Evolutionary conservation across 2,888 invertebrate genomes (phyloP).

Genomic region (Stenodema calcarata): DNA sequence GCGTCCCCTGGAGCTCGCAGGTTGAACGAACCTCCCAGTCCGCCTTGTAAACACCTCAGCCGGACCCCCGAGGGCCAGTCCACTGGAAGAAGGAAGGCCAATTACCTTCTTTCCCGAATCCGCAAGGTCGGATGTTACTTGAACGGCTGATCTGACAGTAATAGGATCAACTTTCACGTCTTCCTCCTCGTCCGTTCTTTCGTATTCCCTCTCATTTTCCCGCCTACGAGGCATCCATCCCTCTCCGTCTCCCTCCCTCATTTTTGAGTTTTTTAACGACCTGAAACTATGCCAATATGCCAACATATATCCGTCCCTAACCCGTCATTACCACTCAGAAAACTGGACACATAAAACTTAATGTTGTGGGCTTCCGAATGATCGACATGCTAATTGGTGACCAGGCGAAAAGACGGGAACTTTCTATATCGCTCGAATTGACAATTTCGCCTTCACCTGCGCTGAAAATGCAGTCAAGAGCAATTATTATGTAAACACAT

Average conservation of each 20-base stretch:
- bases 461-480: background rate
- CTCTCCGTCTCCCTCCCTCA: background rate
- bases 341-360: slow-evolving; percentile 10
- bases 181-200: background rate
- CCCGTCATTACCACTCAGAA: background rate
- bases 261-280: slow-evolving; percentile 9
- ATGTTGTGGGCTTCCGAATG: slow-evolving; percentile 3
- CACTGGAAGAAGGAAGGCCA: background rate
- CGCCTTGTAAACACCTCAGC: background rate
- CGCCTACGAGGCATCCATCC: background rate
- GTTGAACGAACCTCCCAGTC: background rate
- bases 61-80: background rate
- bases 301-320: slow-evolving; percentile 1
- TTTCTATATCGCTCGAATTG: background rate
- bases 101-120: slow-evolving; percentile 6
- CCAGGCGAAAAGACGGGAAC: background rate
- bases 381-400: background rate
- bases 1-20: background rate
- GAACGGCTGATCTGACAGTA: slow-evolving; percentile 10
- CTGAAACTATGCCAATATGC: slow-evolving; percentile 8
- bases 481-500: background rate
- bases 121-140: slow-evolving; percentile 10
- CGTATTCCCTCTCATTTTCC: background rate
- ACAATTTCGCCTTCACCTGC: background rate
- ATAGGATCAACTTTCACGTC: slow-evolving; percentile 17